Conservation (phyloP, 2,888 invertebrate species). For the Germaria angustata region DNA sequence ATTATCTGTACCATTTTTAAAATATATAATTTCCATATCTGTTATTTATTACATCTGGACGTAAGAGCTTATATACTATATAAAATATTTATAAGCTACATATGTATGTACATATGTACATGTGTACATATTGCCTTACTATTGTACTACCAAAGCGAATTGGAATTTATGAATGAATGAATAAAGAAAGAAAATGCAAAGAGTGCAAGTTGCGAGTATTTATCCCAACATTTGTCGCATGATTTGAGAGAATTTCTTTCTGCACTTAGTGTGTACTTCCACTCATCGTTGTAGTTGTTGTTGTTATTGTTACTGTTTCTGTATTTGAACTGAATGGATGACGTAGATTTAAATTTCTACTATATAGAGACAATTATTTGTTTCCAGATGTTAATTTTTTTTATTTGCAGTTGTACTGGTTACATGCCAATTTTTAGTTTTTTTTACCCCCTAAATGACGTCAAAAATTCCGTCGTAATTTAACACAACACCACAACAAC, state of each 20-base stretch:
- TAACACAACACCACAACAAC: slow-evolving; percentile 33
- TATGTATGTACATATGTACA: background rate
- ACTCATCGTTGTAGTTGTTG: background rate
- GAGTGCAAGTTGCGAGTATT: background rate
- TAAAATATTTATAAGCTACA: too few relatives aligned
- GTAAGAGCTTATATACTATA: background rate
- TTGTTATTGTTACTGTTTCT: background rate
- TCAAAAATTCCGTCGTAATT: slow-evolving; percentile 39
- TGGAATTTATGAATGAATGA: slow-evolving; percentile 61
- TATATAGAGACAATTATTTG: slow-evolving; percentile 4
- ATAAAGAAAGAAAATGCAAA: background rate
- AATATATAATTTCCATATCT: background rate
- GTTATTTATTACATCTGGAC: too few relatives aligned
- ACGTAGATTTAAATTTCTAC: slow-evolving; percentile 55
- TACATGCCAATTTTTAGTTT: slow-evolving; percentile 15
- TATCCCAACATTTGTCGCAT: slow-evolving; percentile 35
- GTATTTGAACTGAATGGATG: slow-evolving; percentile 46
- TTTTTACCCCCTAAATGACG: slow-evolving; percentile 29
- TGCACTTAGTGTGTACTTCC: background rate
- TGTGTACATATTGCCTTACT: background rate
- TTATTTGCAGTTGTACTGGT: slow-evolving; percentile 4
- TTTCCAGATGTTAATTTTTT: slow-evolving; percentile 12
- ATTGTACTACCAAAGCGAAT: background rate
- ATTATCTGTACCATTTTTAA: background rate
- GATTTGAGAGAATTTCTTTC: slow-evolving; percentile 20